Evolutionary conservation across 2,888 invertebrate genomes (phyloP), one percentile per base, ranked within the genome.

Genomic region (Euzophera pinguis): DNA sequence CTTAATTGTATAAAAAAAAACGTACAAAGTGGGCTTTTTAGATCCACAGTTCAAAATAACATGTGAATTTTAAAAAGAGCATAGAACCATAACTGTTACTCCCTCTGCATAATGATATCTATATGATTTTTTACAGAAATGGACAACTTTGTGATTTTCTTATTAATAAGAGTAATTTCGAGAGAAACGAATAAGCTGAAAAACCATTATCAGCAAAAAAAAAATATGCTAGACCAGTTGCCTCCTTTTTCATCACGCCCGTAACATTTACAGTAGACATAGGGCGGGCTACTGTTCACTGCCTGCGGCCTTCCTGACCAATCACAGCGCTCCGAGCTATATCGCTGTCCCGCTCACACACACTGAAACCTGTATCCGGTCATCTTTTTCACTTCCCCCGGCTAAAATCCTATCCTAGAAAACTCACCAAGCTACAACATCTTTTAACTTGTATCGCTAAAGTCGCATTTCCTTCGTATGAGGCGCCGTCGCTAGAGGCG

Each of bases 251-350:
- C 77, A 61, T 58, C 63, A 67, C 65, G 73, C 69, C 61, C 82
- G 81, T 79, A 74, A 77, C 81, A 79, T 80, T 89, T 87, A 88
- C 89, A 87, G 87, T 87, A 89, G 89, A 88, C 89, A 88, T 88
- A 90, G 90, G 91, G 90, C 89, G 90, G 90, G 90, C 91, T 90
- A 90, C 90, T 81, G 90, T 89, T 87, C 88, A 88, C 87, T 80
- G 90, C 90, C 90, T 86, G 89, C 87, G 90, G 90, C 90, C 87
- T 88, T 90, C 87, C 89, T 90, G 89, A 90, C 91, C 91, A 90
- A 91, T 91, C 90, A 90, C 89, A 89, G 88, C 88, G 90, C 90
- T 90, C 78, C 78, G 81, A 90, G 90, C 90, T 83, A 90, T 90
- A 81, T 85, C 66, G 16, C 71, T 63, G 63, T 86, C 87, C 65